A percentile compares a stretch with the other conserved stretches of the same genome.
Evolutionary conservation across 2,888 invertebrate genomes (phyloP).

Genomic region (Lampropteryx suffumata): DNA sequence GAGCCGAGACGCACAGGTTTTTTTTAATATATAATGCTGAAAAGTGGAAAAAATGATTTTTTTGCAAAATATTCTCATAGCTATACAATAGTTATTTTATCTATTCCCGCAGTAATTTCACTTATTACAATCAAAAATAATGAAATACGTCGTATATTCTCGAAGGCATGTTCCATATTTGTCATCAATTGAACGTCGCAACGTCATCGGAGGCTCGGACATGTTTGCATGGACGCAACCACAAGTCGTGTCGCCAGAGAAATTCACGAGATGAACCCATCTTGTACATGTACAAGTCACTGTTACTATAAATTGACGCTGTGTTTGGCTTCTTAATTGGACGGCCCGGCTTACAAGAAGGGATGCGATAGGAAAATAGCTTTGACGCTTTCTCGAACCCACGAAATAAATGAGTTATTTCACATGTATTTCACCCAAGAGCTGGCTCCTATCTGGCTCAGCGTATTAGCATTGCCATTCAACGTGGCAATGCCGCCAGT

Average conservation of each 20-base stretch:
- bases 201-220: slow-evolving; percentile 54
- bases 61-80: too few relatives aligned
- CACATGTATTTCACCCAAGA: too few relatives aligned
- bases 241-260: slow-evolving; percentile 62
- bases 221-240: slow-evolving; percentile 49
- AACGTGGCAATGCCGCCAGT: too few relatives aligned
- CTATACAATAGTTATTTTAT: too few relatives aligned
- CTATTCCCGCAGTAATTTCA: too few relatives aligned
- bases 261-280: slow-evolving; percentile 66
- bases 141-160: background rate
- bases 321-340: slow-evolving; percentile 63
- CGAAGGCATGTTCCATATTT: slow-evolving; percentile 46
- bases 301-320: slow-evolving; percentile 73
- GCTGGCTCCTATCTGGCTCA: too few relatives aligned
- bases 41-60: too few relatives aligned
- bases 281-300: slow-evolving; percentile 56
- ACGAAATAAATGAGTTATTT: background rate
- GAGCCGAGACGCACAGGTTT: too few relatives aligned
- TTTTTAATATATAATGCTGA: too few relatives aligned
- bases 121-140: too few relatives aligned
- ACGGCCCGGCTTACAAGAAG: slow-evolving; percentile 46
- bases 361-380: slow-evolving; percentile 24
- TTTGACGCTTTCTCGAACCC: slow-evolving; percentile 17
- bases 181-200: slow-evolving; percentile 58
- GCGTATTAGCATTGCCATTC: too few relatives aligned